Conservation (phyloP, 1,140 invertebrate genomes). For the Dolichoris vasculosae region DNA sequence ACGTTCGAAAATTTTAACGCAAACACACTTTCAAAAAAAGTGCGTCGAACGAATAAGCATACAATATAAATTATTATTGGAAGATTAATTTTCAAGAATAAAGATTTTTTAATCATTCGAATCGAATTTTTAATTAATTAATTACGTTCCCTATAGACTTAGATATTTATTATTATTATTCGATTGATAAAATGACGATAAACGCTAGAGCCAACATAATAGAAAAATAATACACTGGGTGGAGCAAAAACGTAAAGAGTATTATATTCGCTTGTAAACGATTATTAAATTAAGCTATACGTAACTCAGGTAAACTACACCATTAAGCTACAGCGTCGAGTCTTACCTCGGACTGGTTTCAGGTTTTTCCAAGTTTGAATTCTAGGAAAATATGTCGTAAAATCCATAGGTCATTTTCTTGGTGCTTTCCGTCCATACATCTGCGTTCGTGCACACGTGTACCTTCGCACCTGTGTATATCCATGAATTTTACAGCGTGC, state of each 20-base stretch:
- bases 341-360: neutral
- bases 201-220: too few relatives aligned
- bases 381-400: neutral
- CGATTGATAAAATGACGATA: neutral
- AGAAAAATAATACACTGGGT: too few relatives aligned
- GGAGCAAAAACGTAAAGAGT: too few relatives aligned
- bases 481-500: too few relatives aligned
- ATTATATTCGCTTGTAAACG: too few relatives aligned
- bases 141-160: neutral
- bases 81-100: neutral
- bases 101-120: neutral
- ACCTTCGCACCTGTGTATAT: too few relatives aligned
- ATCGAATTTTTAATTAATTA: neutral
- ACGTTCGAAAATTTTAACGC: too few relatives aligned
- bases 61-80: neutral
- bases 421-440: neutral
- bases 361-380: neutral
- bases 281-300: too few relatives aligned
- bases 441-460: too few relatives aligned
- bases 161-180: neutral
- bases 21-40: too few relatives aligned
- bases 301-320: too few relatives aligned
- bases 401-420: neutral
- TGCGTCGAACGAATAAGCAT: neutral
- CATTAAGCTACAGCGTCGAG: too few relatives aligned